A percentile compares a stretch with the other conserved stretches of the same genome.
phyloP scores from a whole-genome alignment of 2,113 vertebrate species.

The Sialia sialis region DNA sequence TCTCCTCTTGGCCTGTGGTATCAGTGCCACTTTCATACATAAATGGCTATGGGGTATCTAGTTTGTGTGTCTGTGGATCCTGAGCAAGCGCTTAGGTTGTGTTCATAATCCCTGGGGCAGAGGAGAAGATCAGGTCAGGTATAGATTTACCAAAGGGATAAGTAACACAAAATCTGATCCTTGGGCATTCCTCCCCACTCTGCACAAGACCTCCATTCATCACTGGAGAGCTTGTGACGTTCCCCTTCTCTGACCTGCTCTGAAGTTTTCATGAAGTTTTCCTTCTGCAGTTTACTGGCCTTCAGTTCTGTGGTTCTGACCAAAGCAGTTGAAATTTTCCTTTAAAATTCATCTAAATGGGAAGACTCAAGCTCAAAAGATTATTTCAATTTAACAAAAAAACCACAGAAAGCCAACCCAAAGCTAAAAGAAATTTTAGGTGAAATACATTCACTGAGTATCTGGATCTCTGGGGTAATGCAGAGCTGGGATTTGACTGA shows the following conservation, averaged over 20 bases:
- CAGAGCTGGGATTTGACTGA: background rate
- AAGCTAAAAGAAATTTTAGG: background rate
- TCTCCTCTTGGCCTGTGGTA: background rate
- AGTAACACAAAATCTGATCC: conserved; percentile 56
- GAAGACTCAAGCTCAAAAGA: background rate
- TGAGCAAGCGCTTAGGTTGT: background rate
- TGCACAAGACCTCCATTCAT: conserved; percentile 44
- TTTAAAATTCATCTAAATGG: background rate
- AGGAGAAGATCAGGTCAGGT: conserved; percentile 38
- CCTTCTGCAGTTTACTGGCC: background rate
- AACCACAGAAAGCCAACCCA: background rate
- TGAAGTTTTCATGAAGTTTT: background rate
- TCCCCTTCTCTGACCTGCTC: background rate
- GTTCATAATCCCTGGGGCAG: background rate
- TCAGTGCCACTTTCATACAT: background rate
- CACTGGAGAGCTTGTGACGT: background rate
- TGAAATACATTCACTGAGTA: background rate
- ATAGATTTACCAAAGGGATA: conserved; percentile 48
- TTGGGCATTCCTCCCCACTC: background rate
- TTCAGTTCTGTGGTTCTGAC: background rate
- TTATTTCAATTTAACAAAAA: background rate
- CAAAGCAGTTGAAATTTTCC: background rate
- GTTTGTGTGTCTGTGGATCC: background rate
- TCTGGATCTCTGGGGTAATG: background rate
- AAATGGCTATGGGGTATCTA: background rate